Evolutionary conservation across 2,888 invertebrate species (phyloP).

Genomic region (Hirtodrosophila alboralis): DNA sequence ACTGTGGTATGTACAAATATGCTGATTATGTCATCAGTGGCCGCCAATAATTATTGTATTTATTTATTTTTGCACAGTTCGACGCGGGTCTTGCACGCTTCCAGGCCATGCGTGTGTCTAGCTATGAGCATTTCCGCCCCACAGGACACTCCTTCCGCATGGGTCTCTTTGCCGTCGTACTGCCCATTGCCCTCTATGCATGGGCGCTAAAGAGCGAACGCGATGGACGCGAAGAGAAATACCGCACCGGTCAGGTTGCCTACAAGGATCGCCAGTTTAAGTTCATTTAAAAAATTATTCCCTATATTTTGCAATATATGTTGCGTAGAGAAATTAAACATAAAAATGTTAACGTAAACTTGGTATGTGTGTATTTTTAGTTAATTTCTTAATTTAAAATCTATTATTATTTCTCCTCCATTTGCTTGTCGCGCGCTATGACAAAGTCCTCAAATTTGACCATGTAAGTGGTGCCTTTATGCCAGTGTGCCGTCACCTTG

Average conservation of each 20-base stretch:
- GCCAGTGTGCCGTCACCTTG: conserved; percentile 99
- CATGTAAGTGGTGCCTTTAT: conserved; percentile 99
- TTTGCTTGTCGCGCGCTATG: conserved; percentile 93
- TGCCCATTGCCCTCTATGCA: conserved; percentile 86
- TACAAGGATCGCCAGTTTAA: conserved; percentile 90
- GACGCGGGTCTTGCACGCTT: conserved; percentile 91
- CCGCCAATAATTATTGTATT: conserved; percentile 9
- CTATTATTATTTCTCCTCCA: conserved; percentile 90
- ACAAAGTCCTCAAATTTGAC: conserved; percentile 98
- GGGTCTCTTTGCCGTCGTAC: conserved; percentile 85
- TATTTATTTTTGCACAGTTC: conserved; percentile 86
- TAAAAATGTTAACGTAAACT: conserved; percentile 37
- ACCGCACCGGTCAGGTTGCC: conserved; percentile 89
- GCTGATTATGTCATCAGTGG: conserved; percentile 83
- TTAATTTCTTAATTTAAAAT: conserved; percentile 8
- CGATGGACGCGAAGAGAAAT: conserved; percentile 85
- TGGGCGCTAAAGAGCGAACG: conserved; percentile 86
- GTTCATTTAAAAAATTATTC: conserved; percentile 85
- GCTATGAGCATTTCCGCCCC: conserved; percentile 88
- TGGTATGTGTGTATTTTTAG: conserved; percentile 9
- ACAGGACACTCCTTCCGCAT: conserved; percentile 86
- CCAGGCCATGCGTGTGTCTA: conserved; percentile 88
- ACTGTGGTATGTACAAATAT: conserved; percentile 87
- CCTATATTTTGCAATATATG: conserved; percentile 19
- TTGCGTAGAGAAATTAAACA: conserved; percentile 55